Evolutionary conservation across 2,113 vertebrate species (phyloP).

Genomic region (Chaetodon auriga): DNA sequence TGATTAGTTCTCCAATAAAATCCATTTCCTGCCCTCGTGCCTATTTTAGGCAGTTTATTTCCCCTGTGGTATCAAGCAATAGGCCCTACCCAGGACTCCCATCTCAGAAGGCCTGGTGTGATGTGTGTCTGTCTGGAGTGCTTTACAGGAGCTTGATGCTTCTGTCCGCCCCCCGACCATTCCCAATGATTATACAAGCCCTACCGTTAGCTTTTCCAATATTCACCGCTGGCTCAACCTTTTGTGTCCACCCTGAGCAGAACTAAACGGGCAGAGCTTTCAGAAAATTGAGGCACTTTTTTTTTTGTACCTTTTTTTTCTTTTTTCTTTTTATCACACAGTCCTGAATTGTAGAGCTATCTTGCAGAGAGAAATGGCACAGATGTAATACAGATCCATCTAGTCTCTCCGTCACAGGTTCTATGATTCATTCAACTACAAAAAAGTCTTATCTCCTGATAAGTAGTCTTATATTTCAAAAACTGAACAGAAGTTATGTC

Average conservation of each 20-base stretch:
- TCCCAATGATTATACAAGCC: constrained; percentile 60
- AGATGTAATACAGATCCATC: constrained; percentile 45
- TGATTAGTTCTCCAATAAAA: constrained; percentile 89
- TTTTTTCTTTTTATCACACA: constrained; percentile 13
- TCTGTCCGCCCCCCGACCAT: constrained; percentile 52
- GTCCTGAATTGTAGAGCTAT: constrained; percentile 47
- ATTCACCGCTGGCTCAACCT: constrained; percentile 57
- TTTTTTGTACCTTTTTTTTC: not conserved
- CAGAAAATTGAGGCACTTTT: constrained; percentile 60
- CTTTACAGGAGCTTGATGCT: constrained; percentile 70
- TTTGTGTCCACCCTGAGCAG: constrained; percentile 59
- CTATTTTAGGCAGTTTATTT: constrained; percentile 87
- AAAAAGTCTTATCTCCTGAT: constrained; percentile 22
- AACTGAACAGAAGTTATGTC: constrained; percentile 19
- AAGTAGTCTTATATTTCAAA: constrained; percentile 46
- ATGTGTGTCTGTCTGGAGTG: constrained; percentile 71
- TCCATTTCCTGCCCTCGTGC: constrained; percentile 84
- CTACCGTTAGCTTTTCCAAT: constrained; percentile 60
- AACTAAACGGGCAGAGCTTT: constrained; percentile 48
- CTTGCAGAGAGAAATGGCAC: constrained; percentile 49
- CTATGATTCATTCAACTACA: constrained; percentile 47
- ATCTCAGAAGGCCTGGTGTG: constrained; percentile 63
- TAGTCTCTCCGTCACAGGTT: constrained; percentile 22
- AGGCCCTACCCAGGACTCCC: constrained; percentile 72
- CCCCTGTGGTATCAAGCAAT: constrained; percentile 84